phyloP scores from a whole-genome alignment of 2,797 vertebrate genomes.

The Cottoperca gobio region DNA sequence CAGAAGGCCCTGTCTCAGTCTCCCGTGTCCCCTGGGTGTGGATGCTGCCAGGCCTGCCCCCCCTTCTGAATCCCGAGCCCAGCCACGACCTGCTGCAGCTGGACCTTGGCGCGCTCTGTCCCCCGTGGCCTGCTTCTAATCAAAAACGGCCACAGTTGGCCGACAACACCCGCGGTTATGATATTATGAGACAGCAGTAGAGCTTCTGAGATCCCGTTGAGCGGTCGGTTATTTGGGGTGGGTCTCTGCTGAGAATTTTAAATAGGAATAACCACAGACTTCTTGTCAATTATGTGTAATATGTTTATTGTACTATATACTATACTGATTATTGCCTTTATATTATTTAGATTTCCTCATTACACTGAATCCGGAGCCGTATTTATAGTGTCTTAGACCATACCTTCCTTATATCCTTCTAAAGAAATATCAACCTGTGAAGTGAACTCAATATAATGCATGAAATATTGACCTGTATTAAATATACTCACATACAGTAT shows the following conservation, averaged over 20 bases:
- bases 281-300: constrained; percentile 27
- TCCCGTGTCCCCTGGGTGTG: constrained; percentile 42
- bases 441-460: neutral
- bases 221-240: constrained; percentile 55
- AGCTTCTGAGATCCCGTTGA: constrained; percentile 51
- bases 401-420: neutral
- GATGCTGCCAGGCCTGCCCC: constrained; percentile 38
- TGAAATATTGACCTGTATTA: neutral
- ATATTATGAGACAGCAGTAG: constrained; percentile 69
- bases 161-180: constrained; percentile 57
- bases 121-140: constrained; percentile 64
- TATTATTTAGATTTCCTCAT: neutral
- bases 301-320: too few species aligned
- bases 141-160: constrained; percentile 66
- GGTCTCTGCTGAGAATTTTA: constrained; percentile 46
- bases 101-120: constrained; percentile 50
- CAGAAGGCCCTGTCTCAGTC: constrained; percentile 60
- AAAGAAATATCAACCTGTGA: neutral
- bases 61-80: constrained; percentile 1
- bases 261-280: constrained; percentile 27
- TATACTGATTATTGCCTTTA: constrained; percentile 7
- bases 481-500: neutral
- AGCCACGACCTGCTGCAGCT: constrained; percentile 58
- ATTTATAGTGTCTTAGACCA: neutral
- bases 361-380: neutral